Evolutionary conservation across 2,113 vertebrate species (phyloP).

Genomic region (Myrmecophaga tridactyla): DNA sequence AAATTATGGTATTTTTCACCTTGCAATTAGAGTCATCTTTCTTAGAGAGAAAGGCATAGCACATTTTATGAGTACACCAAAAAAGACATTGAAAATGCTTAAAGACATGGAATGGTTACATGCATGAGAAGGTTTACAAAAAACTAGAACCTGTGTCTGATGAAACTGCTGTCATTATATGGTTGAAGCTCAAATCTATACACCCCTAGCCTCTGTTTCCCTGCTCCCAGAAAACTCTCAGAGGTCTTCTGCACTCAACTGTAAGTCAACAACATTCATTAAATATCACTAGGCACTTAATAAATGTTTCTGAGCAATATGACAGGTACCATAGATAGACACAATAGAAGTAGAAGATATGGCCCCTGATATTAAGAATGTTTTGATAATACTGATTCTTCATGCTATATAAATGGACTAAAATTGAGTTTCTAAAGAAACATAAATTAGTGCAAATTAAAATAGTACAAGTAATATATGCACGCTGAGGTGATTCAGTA

Average conservation of each 20-base stretch:
- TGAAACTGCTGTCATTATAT: slow-evolving; percentile 38
- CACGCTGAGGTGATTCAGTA: not conserved
- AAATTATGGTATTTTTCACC: slow-evolving; percentile 59
- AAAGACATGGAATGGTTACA: not conserved
- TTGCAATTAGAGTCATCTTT: slow-evolving; percentile 61
- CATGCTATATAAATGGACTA: not conserved
- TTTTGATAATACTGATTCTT: slow-evolving; percentile 25
- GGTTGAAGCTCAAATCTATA: slow-evolving; percentile 17
- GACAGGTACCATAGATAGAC: not conserved
- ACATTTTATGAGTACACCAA: slow-evolving; percentile 19
- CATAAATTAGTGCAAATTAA: slow-evolving; percentile 22
- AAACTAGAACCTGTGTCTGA: slow-evolving; percentile 5
- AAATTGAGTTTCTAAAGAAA: slow-evolving; percentile 19
- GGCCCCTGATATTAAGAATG: not conserved
- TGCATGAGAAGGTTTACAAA: slow-evolving; percentile 33
- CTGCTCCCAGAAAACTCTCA: slow-evolving; percentile 42
- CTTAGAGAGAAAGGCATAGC: slow-evolving; percentile 22
- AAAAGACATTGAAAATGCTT: slow-evolving; percentile 48
- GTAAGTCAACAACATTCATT: slow-evolving; percentile 27
- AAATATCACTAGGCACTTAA: not conserved
- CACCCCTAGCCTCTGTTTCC: slow-evolving; percentile 45
- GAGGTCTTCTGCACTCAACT: slow-evolving; percentile 33
- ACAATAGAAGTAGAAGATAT: not conserved
- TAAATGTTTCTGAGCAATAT: slow-evolving; percentile 45
- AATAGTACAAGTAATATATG: not conserved